A percentile compares a stretch with the other conserved stretches of the same genome.
Evolutionary conservation across 1,140 invertebrate species (phyloP).

Genomic region (Varroa destructor): DNA sequence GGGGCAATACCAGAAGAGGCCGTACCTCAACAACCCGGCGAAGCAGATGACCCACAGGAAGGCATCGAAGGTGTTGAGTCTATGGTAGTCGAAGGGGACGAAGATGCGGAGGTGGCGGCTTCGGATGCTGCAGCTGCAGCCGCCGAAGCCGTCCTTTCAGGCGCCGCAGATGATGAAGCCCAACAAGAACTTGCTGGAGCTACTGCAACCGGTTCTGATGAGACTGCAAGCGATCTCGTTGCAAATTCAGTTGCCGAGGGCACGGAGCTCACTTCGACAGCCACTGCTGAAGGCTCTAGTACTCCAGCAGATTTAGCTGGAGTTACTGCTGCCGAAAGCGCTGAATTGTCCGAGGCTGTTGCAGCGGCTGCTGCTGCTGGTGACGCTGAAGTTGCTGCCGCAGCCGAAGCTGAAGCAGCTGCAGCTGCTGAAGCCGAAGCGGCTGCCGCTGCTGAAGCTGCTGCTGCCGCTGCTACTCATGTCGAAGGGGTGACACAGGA

Average conservation of each 20-base stretch:
- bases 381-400: conserved; percentile 51
- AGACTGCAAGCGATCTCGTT: too few species aligned
- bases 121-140: too few species aligned
- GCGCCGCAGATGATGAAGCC: too few species aligned
- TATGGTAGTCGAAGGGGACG: conserved; percentile 28
- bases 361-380: conserved; percentile 52
- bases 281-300: too few species aligned
- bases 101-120: neutral
- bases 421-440: conserved; percentile 30
- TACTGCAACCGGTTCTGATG: too few species aligned
- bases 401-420: conserved; percentile 43
- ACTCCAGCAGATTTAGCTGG: too few species aligned
- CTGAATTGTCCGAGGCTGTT: too few species aligned
- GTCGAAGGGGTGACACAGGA: conserved; percentile 31
- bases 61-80: conserved; percentile 32
- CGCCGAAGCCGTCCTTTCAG: too few species aligned
- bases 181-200: too few species aligned
- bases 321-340: too few species aligned
- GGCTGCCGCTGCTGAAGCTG: conserved; percentile 30
- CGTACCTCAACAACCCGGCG: conserved; percentile 46
- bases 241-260: too few species aligned
- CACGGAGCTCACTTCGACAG: too few species aligned
- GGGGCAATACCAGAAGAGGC: conserved; percentile 53
- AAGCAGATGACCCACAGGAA: conserved; percentile 24
- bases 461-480: conserved; percentile 29